Conservation (phyloP, 2,113 vertebrate genomes). For the Urocitellus parryii region DNA sequence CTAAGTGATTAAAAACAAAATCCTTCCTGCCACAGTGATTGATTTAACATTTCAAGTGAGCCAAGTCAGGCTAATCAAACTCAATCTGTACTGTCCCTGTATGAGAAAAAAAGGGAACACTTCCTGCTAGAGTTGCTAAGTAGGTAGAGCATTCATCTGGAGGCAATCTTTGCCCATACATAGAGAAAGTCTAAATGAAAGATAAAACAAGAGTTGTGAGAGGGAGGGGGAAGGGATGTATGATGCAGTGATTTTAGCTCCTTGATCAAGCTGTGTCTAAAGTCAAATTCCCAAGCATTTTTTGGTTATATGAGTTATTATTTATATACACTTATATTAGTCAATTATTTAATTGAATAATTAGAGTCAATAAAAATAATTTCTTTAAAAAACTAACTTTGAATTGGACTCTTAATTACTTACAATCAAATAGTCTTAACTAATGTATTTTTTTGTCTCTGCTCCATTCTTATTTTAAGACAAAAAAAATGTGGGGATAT, state of each 20-base stretch:
- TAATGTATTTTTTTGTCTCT: neutral
- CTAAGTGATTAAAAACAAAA: neutral
- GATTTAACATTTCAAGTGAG: neutral
- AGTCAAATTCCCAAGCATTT: neutral
- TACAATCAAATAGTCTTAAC: neutral
- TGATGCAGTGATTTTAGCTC: neutral
- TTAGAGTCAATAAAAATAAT: neutral
- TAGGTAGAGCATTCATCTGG: neutral
- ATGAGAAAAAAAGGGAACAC: neutral
- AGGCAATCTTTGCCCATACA: neutral
- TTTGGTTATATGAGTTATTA: neutral
- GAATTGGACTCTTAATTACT: neutral
- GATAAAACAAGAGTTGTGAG: neutral
- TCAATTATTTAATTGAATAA: too few species aligned
- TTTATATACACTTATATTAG: too few species aligned
- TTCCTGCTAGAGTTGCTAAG: neutral
- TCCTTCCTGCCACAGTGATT: neutral
- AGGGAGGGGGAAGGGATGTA: neutral
- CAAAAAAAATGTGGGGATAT: neutral
- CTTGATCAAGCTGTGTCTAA: neutral
- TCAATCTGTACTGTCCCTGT: neutral
- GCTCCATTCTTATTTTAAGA: conserved; percentile 3
- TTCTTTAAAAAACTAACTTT: neutral
- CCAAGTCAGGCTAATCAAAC: conserved; percentile 1
- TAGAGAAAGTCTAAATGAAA: neutral